Evolutionary conservation across 2,888 invertebrate species (phyloP), one percentile per base, ranked within the genome.

Genomic region (Agonum fuliginosum): DNA sequence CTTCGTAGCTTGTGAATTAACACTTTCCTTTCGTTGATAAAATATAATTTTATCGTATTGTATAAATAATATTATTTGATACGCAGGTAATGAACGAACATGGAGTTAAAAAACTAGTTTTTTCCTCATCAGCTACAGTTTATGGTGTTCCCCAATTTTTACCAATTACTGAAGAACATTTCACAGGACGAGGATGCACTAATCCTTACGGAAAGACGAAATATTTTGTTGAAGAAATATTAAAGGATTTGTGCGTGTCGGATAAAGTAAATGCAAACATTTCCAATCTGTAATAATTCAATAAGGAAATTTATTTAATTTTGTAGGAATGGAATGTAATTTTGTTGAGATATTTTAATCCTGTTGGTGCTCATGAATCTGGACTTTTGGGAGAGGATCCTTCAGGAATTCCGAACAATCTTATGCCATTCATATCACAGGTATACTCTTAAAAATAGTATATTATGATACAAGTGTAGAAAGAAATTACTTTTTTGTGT

Each of bases 121-220:
- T 96, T 87, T 93, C 93, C 2, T 97, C 97, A 19, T 97, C 97
- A 0, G 96, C 97, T 20, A 98, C 98, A 0, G 98, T 98, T 27
- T 98, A 98, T 86, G 98, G 98, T 0, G 90, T 91, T 80, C 97
- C 98, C 1, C 89, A 93, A 83, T 90, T 90, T 81, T 88, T 98
- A 80, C 98, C 98, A 0, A 88, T 98, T 58, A 93, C 93, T 81
- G 98, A 98, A 87, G 87, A 89, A 0, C 95, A 96, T 86, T 93
- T 93, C 24, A 94, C 94, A 0, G 97, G 97, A 0, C 88, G 87
- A 69, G 93, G 94, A 41, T 93, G 97, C 82, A 95, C 97, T 69
- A 96, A 95, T 88, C 97, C 98, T 1, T 98, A 98, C 87, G 98
- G 97, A 74, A 94, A 93, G 86, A 94, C 97, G 43, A 98, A 98